A percentile compares a stretch with the other conserved stretches of the same genome.
These are phyloP conservation scores for Euphonia xanthogaster DNA, from an alignment of 2,797 vertebrate genomes.

Conservation along the genomic window DNA sequence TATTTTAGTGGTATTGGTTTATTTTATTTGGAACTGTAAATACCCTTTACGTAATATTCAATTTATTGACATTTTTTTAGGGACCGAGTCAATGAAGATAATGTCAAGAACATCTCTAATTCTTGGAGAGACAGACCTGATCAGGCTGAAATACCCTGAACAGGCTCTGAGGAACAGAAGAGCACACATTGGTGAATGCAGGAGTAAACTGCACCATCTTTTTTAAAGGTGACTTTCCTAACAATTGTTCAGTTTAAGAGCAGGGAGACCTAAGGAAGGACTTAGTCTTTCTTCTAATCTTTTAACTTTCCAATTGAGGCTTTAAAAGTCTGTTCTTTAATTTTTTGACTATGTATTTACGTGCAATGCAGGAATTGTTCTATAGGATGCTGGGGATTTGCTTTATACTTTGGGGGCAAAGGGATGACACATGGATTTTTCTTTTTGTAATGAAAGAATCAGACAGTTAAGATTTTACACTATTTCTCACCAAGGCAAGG, in stretches of 20 bases:
- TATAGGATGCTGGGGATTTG: background rate
- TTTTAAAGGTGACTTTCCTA: background rate
- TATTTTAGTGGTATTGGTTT: background rate
- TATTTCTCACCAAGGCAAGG: background rate
- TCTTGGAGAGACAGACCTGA: background rate
- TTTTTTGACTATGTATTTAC: background rate
- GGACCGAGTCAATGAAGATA: background rate
- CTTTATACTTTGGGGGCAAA: background rate
- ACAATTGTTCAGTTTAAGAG: background rate
- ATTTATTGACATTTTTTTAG: background rate
- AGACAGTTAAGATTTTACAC: background rate
- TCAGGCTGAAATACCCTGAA: background rate
- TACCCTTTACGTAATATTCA: background rate
- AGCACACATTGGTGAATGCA: background rate
- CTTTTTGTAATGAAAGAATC: background rate
- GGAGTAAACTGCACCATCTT: fast-evolving
- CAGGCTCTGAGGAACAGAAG: background rate
- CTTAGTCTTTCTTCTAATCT: background rate
- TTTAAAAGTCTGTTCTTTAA: background rate
- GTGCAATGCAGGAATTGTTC: background rate
- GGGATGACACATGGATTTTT: background rate
- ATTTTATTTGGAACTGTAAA: background rate
- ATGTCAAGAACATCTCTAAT: background rate
- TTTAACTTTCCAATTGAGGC: background rate
- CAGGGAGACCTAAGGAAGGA: background rate